Evolutionary conservation across 2,113 vertebrate species (phyloP).

Genomic region (Cavia aperea): DNA sequence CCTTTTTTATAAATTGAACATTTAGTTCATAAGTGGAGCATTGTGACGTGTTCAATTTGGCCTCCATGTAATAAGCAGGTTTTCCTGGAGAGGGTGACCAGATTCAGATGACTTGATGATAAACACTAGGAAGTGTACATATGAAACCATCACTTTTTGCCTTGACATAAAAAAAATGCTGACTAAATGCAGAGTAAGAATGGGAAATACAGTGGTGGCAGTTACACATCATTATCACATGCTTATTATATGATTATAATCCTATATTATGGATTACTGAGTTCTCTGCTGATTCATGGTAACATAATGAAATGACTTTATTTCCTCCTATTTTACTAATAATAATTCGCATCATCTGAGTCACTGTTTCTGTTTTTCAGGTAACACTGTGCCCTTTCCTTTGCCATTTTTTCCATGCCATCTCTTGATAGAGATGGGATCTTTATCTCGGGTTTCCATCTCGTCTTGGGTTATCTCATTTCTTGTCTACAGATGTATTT

Average conservation of each 20-base stretch:
- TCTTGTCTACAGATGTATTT: neutral
- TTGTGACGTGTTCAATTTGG: neutral
- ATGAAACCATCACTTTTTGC: neutral
- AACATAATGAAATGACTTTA: neutral
- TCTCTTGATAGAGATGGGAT: neutral
- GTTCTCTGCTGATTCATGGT: neutral
- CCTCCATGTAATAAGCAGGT: neutral
- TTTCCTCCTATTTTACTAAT: neutral
- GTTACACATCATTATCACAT: neutral
- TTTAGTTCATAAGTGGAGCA: neutral
- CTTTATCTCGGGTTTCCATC: neutral
- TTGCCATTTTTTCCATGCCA: neutral
- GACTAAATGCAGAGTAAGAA: neutral
- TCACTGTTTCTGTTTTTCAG: neutral
- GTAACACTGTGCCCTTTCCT: neutral
- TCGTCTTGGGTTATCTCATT: neutral
- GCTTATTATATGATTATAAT: neutral
- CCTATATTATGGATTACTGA: neutral
- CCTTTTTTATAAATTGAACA: neutral
- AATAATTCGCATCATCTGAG: neutral
- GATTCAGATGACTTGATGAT: constrained; percentile 1
- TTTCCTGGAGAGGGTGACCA: constrained; percentile 16
- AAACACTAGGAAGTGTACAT: neutral
- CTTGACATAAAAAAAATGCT: neutral
- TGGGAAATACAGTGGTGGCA: neutral